phyloP scores from a whole-genome alignment of 2,797 vertebrate species.

The Tenualosa thibaudeaui region DNA sequence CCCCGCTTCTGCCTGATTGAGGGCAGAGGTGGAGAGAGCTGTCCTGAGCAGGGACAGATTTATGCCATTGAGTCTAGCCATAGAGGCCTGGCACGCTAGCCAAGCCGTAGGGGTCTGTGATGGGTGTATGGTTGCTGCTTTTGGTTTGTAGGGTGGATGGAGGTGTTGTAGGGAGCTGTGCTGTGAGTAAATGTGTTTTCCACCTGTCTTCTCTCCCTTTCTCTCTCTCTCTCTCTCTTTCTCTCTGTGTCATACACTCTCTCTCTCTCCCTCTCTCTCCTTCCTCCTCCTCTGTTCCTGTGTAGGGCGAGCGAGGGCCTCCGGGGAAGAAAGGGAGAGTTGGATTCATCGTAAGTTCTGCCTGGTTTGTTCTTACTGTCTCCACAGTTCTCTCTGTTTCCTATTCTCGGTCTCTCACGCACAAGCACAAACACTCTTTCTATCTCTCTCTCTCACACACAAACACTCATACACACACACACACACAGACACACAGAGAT shows the following conservation, averaged over 20 bases:
- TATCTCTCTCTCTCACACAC: neutral
- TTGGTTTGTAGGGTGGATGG: neutral
- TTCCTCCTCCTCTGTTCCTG: constrained; percentile 25
- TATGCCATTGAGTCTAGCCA: neutral
- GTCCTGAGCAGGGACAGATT: neutral
- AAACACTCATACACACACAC: neutral
- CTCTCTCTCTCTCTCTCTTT: neutral
- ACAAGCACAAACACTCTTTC: neutral
- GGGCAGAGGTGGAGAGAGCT: neutral
- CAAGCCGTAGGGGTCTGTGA: neutral
- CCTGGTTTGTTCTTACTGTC: neutral
- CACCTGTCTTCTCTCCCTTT: constrained; percentile 4
- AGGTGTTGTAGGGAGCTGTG: neutral
- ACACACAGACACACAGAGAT: neutral
- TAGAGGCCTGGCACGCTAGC: neutral
- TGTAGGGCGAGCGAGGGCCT: constrained; percentile 87
- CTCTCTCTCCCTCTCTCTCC: neutral
- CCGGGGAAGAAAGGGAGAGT: constrained; percentile 81
- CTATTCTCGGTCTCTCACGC: neutral
- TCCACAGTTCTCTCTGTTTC: too few relatives aligned
- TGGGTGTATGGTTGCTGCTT: neutral
- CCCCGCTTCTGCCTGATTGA: neutral
- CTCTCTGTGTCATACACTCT: neutral
- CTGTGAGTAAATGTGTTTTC: constrained; percentile 6
- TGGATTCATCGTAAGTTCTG: constrained; percentile 85